phyloP scores from a whole-genome alignment of 2,888 invertebrate species.

The Proisotoma minuta region DNA sequence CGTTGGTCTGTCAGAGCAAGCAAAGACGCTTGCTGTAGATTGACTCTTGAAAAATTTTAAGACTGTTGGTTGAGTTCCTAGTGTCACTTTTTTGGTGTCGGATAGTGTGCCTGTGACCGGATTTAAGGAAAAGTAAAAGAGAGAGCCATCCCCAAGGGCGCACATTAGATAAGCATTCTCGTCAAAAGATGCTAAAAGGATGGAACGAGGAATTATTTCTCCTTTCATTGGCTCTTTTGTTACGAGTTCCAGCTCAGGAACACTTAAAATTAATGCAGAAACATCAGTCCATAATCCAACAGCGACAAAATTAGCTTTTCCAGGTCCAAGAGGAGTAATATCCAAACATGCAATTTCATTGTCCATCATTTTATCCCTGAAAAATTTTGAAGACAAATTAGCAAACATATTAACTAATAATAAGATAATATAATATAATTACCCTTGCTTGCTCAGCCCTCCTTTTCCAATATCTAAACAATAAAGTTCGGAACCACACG shows the following conservation, averaged over 20 bases:
- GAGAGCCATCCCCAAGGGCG: slow-evolving; percentile 94
- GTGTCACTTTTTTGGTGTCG: slow-evolving; percentile 87
- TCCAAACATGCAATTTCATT: slow-evolving; percentile 96
- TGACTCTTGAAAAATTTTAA: slow-evolving; percentile 82
- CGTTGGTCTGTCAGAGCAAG: slow-evolving; percentile 96
- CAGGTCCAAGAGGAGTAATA: slow-evolving; percentile 71
- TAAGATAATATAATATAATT: slow-evolving; percentile 32
- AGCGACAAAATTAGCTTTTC: slow-evolving; percentile 70
- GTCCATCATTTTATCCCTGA: slow-evolving; percentile 68
- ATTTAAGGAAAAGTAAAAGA: slow-evolving; percentile 90
- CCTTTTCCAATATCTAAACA: slow-evolving; percentile 69
- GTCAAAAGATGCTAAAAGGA: slow-evolving; percentile 90
- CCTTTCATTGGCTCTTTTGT: slow-evolving; percentile 85
- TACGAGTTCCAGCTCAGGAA: slow-evolving; percentile 74
- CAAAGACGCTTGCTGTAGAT: slow-evolving; percentile 94
- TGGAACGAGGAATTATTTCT: slow-evolving; percentile 94
- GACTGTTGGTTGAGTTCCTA: slow-evolving; percentile 96
- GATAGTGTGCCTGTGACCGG: slow-evolving; percentile 66
- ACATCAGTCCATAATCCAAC: slow-evolving; percentile 98
- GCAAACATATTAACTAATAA: not conserved
- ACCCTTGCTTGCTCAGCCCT: slow-evolving; percentile 61
- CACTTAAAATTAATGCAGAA: slow-evolving; percentile 75
- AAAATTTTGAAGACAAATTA: slow-evolving; percentile 10
- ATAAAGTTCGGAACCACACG: slow-evolving; percentile 80
- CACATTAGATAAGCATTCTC: slow-evolving; percentile 81